A percentile compares a stretch with the other conserved stretches of the same genome.
These are phyloP conservation scores for Papilio machaon DNA, from an alignment of 1,140 invertebrate genomes.

Conservation along the genomic window DNA sequence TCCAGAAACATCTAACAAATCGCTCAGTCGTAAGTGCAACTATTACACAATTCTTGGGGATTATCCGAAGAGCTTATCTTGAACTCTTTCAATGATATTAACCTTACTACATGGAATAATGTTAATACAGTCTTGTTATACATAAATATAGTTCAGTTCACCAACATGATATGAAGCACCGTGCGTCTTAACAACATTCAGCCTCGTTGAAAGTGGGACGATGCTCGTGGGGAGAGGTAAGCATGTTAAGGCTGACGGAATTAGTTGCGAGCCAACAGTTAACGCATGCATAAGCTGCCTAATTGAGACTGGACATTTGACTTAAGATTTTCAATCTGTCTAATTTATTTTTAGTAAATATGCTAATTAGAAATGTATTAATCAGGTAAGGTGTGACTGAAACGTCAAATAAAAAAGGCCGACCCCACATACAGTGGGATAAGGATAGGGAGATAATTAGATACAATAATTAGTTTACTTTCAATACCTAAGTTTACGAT, in stretches of 20 bases:
- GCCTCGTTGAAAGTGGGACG: constrained; percentile 28
- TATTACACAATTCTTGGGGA: background rate
- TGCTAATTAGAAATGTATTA: background rate
- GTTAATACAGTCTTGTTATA: background rate
- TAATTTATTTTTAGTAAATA: background rate
- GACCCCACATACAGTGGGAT: background rate
- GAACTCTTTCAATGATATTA: background rate
- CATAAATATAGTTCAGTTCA: constrained; percentile 26
- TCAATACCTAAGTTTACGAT: too few relatives aligned
- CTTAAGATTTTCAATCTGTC: background rate
- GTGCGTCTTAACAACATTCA: constrained; percentile 27
- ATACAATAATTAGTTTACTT: too few relatives aligned
- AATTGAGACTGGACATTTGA: constrained; percentile 1
- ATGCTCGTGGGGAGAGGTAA: constrained; percentile 29
- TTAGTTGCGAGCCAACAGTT: constrained; percentile 19
- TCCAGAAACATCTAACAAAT: background rate
- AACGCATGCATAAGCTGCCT: background rate
- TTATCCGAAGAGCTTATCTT: background rate
- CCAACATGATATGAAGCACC: constrained; percentile 1
- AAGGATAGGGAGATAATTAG: background rate
- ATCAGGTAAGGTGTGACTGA: background rate
- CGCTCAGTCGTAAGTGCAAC: background rate
- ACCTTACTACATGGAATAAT: background rate
- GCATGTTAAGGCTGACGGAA: constrained; percentile 30
- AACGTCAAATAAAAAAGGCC: background rate